Base-by-base conservation (phyloP, 2,113 vertebrate genomes). In the Neomonachus schauinslandi region DNA sequence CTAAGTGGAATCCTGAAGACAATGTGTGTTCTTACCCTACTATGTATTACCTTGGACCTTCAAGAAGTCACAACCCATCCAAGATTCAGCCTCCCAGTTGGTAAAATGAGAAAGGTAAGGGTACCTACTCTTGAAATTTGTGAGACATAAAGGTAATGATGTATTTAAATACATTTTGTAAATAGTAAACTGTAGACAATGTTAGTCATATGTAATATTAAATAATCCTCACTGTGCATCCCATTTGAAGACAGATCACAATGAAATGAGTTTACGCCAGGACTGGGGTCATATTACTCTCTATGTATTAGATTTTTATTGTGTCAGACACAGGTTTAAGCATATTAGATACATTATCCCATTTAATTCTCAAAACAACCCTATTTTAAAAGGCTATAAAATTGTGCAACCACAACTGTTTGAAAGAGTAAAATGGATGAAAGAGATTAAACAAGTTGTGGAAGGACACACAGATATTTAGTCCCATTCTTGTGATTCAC, bases 311-410 rank as follows among this genome's bases (percentile, higher is more conserved):
- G 49, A 84, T 81, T n/a, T 91, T 91, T 53, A 53, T 16, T 76
- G 12, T 94, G 46, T 19, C 63, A 57, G 36, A 80, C 14, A n/a
- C 42, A 67, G 65, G 72, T 53, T 76, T 88, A 88, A 94, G 18
- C n/a, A 57, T 7, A 55, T 18, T 19, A 8, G 5, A 33, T 10
- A 51, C n/a, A 86, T 94, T 67, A 88, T 55, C 5, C 7, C 39
- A n/a, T 46, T 87, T 74, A 92, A 90, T 76, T 96, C 31, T 95
- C 83, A 93, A 86, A 91, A 46, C 13, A 86, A 85, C 7, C 28
- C 24, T 55, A 55, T 49, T 67, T 74, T 36, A 33, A 46, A 51
- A 79, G 24, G 4, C 74, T 86, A 51, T 63, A 95, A 80, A 95
- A 84, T 16, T 93, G 13, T 21, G 61, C 7, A 18, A 51, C 67